These are phyloP conservation scores for Cryptus viduatorius DNA, from an alignment of 2,888 invertebrate species.

Conservation along the genomic window DNA sequence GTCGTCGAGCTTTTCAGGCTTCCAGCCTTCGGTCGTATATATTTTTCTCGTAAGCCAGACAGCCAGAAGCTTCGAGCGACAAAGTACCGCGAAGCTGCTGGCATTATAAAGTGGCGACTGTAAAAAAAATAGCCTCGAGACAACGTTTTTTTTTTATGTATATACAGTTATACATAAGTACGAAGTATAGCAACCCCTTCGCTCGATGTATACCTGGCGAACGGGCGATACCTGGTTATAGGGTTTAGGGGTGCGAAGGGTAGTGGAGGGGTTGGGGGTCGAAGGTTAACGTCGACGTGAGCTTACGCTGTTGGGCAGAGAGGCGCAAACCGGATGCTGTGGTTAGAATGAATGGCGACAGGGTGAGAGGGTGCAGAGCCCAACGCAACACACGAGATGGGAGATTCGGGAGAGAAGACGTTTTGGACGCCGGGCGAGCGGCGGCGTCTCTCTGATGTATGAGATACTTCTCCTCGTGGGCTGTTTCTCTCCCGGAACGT, in stretches of 20 bases:
- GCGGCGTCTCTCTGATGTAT: conserved; percentile 74
- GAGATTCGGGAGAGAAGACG: conserved; percentile 54
- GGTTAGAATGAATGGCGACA: conserved; percentile 73
- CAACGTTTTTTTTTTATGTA: background rate
- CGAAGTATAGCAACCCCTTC: background rate
- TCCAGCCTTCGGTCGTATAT: background rate
- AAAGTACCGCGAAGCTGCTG: conserved; percentile 38
- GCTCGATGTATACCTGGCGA: background rate
- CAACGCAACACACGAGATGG: conserved; percentile 19
- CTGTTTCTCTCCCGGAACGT: conserved; percentile 73
- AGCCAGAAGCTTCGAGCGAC: conserved; percentile 19
- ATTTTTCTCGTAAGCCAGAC: conserved; percentile 20
- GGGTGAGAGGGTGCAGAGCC: conserved; percentile 45
- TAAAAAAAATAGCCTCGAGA: conserved; percentile 21
- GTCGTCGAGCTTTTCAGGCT: background rate
- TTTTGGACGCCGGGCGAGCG: conserved; percentile 63
- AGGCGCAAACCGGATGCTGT: conserved; percentile 64
- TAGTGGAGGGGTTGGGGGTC: background rate
- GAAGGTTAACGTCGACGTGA: conserved; percentile 36
- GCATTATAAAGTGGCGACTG: conserved; percentile 23
- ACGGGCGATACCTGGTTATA: background rate
- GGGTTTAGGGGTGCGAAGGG: too few species aligned
- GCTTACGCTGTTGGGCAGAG: conserved; percentile 51
- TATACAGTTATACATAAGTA: conserved; percentile 2
- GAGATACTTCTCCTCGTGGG: conserved; percentile 72